These are phyloP conservation scores for Bolinopsis microptera DNA, from an alignment of 37 sponge, comb jelly and placozoan genomes.

Conservation along the genomic window DNA sequence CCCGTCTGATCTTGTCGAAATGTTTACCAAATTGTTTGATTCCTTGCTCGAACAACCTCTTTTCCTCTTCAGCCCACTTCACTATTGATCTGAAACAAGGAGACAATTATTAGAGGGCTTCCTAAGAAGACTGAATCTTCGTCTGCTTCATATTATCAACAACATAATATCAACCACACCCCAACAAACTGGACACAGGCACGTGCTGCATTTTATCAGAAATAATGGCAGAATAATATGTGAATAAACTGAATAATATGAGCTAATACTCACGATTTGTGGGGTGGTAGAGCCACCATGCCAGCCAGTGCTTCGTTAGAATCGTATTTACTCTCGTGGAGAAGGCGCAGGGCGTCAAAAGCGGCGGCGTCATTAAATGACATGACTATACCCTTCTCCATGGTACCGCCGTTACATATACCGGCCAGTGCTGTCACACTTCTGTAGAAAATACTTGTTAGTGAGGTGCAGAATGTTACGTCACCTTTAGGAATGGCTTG, in stretches of 20 bases:
- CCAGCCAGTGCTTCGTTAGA: conserved; percentile 50
- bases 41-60: conserved; percentile 59
- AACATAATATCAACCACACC: not conserved
- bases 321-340: conserved; percentile 44
- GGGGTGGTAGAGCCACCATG: conserved; percentile 51
- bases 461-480: too few relatives aligned
- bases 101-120: not conserved
- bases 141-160: not conserved
- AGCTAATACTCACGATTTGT: conserved; percentile 27
- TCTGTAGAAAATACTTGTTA: not conserved
- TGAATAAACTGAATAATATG: not conserved
- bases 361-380: conserved; percentile 45
- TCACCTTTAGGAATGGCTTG: too few relatives aligned
- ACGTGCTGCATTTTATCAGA: too few relatives aligned
- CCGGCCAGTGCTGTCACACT: conserved; percentile 58
- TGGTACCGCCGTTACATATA: conserved; percentile 62
- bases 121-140: not conserved
- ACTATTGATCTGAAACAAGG: not conserved
- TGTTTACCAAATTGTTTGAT: conserved; percentile 61
- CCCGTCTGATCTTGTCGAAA: conserved; percentile 65
- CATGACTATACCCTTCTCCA: conserved; percentile 54
- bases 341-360: conserved; percentile 37
- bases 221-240: not conserved
- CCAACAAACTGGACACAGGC: not conserved
- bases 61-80: conserved; percentile 63